Evolutionary conservation across 2,888 invertebrate genomes (phyloP), one percentile per base, ranked within the genome.

Genomic region (Athalia rosae): DNA sequence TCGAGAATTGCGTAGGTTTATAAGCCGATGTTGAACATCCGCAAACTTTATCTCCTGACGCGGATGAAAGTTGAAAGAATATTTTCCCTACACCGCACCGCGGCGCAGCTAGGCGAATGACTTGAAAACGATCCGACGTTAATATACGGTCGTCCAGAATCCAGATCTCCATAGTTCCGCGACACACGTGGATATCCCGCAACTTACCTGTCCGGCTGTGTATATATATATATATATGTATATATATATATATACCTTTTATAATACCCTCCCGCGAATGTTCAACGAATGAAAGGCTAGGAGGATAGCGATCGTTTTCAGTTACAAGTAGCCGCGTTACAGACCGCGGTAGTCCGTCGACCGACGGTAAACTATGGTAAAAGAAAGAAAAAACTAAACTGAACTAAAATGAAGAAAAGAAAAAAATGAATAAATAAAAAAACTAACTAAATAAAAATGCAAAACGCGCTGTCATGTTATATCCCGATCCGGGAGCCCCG

Each of bases 141-240:
- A 9, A 62, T 62, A 62, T 41, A 43, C 43, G 11, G 9, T 7
- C 28, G 62, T 4, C 41, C 62, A 43, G 28, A 41, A 43, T 4
- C 41, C 62, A 43, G 28, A 41, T 62, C 62, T 62, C 11, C 62
- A 9, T 62, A 41, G 62, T 62, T 62, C 62, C 0, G 62, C 13
- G 4, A 58, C 5, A 58, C 4, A 15, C 62, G 28, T 8, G 43
- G 62, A n/a, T 43, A 62, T 62, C n/a, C 6, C 45, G 11, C 8
- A 11, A n/a, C 28, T 28, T 28, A 28, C 28, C 28, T 28, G 28
- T 28, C 28, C 28, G 28, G 2, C 28, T 28, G 28, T 28, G 28
- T 28, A 2, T 28, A 28, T 28, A 28, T 28, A 28, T n/a, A 28
- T 28, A 28, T 28, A 2, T 28, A 28, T 28, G 28, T 28, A 28